A percentile compares a stretch with the other conserved stretches of the same genome.
These are phyloP conservation scores for Aricia agestis DNA, from an alignment of 1,140 invertebrate genomes.

Conservation along the genomic window DNA sequence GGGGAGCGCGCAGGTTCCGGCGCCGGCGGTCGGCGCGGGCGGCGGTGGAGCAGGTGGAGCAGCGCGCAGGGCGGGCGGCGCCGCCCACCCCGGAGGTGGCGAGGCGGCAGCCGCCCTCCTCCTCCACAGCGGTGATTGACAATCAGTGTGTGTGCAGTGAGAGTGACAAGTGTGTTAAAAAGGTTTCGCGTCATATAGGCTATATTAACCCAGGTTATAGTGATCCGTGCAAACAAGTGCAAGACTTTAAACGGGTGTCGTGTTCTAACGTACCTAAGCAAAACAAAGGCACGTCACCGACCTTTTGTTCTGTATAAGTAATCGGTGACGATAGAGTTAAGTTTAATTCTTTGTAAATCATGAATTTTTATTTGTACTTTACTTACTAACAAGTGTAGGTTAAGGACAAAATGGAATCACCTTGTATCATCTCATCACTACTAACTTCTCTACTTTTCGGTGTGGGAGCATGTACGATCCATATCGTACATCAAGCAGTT, in stretches of 20 bases:
- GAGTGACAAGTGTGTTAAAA: conserved; percentile 7
- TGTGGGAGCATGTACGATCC: conserved; percentile 10
- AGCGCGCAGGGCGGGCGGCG: neutral
- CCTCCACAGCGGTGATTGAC: neutral
- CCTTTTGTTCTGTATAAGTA: conserved; percentile 20
- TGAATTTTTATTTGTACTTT: conserved; percentile 18
- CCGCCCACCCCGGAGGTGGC: conserved; percentile 10
- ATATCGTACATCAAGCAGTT: neutral
- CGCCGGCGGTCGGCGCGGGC: conserved; percentile 6
- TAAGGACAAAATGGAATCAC: conserved; percentile 17
- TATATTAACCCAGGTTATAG: conserved; percentile 10
- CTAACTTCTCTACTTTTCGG: conserved; percentile 19
- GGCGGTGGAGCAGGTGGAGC: neutral
- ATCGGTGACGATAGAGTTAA: conserved; percentile 23
- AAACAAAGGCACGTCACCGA: conserved; percentile 17
- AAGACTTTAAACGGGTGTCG: conserved; percentile 16
- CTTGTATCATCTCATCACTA: conserved; percentile 22
- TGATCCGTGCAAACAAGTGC: conserved; percentile 4
- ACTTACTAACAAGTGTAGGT: conserved; percentile 17
- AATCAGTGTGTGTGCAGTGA: conserved; percentile 19
- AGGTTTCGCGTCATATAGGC: conserved; percentile 8
- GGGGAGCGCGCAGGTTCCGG: conserved; percentile 12
- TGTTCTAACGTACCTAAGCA: conserved; percentile 14
- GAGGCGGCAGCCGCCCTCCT: conserved; percentile 2
- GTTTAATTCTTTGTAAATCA: conserved; percentile 19